Evolutionary conservation across 2,888 invertebrate species (phyloP), one percentile per base, ranked within the genome.

Genomic region (Pollenia labialis): DNA sequence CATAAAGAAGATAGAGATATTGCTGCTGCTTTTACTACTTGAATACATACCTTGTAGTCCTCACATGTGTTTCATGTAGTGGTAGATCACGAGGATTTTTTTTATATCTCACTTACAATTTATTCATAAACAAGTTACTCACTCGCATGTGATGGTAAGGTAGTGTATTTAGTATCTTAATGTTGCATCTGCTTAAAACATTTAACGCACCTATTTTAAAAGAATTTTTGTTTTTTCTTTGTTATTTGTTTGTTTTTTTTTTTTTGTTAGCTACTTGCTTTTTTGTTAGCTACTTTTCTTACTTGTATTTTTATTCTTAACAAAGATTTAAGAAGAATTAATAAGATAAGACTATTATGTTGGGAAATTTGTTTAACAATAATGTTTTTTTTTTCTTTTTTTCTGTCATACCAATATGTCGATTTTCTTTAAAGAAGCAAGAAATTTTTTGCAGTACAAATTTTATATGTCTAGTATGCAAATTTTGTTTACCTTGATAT

Each of bases 151-250:
- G 80, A 11, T 46, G 23, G 16, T 52, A 11, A 4, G n/a, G 68
- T 52, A 48, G 23, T 48, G 23, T 48, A n/a, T n/a, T 44, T 12
- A 69, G 60, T 87, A 87, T 87, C 87, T 87, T 77, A 84, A 81
- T 74, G 74, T 77, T 87, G 87, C 87, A 84, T 87, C 87, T 84
- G 87, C 77, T 87, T 77, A 84, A 84, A 81, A 81, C 77, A 81
- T 56, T 87, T 87, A 87, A 84, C 83, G 76, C 87, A 84, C 87
- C 84, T 87, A 71, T 16, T 72, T 81, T 76, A 11, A 46, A 66
- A 58, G n/a, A 14, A 58, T 18, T 40, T 23, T 80, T 32, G n/a
- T 32, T 56, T 64, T 32, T 74, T n/a, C 56, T 11, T n/a, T 23
- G 12, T 75, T 18, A 40, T 12, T 42, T 42, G 9, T 10, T 14